Percentiles rank a stretch among this genome's conserved stretches.
Conservation (phyloP, 2,888 invertebrate genomes). For the Trimorus sp. region DNA sequence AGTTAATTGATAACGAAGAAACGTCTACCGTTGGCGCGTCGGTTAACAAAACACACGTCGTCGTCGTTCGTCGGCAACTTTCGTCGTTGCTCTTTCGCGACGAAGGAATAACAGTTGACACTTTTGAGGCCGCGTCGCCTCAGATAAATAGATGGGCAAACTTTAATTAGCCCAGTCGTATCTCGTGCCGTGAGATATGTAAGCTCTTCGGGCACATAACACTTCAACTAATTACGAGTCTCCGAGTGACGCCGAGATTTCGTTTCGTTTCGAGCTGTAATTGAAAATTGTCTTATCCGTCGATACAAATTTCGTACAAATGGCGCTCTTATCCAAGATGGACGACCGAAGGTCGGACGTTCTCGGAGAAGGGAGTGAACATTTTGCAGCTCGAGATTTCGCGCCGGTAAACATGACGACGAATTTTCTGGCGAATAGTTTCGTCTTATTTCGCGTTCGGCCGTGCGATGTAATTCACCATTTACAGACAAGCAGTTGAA, state of each 20-base stretch:
- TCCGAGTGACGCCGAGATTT: constrained; percentile 1
- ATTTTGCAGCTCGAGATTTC: constrained; percentile 1
- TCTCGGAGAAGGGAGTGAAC: background rate
- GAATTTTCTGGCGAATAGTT: constrained; percentile 33
- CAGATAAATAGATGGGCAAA: constrained; percentile 58
- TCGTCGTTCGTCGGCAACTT: constrained; percentile 19
- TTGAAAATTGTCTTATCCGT: too few relatives aligned
- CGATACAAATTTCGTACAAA: background rate
- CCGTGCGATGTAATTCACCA: constrained; percentile 49
- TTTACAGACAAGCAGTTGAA: constrained; percentile 55
- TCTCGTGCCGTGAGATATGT: constrained; percentile 54
- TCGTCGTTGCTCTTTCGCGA: constrained; percentile 48
- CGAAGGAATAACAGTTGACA: constrained; percentile 56
- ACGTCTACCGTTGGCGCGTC: constrained; percentile 5
- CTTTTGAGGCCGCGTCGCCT: constrained; percentile 44
- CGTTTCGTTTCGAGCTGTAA: too few relatives aligned
- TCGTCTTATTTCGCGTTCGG: constrained; percentile 29
- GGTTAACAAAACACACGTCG: constrained; percentile 25
- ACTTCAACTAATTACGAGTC: constrained; percentile 14
- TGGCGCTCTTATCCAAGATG: too few relatives aligned
- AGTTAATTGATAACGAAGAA: constrained; percentile 26
- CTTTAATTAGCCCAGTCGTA: constrained; percentile 59
- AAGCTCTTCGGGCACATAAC: constrained; percentile 20
- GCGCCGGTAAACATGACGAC: constrained; percentile 20
- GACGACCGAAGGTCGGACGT: too few relatives aligned